Percentiles rank a stretch among this genome's conserved stretches.
These are phyloP conservation scores for Anniella stebbinsi DNA, from an alignment of 2,797 vertebrate genomes.

Conservation along the genomic window DNA sequence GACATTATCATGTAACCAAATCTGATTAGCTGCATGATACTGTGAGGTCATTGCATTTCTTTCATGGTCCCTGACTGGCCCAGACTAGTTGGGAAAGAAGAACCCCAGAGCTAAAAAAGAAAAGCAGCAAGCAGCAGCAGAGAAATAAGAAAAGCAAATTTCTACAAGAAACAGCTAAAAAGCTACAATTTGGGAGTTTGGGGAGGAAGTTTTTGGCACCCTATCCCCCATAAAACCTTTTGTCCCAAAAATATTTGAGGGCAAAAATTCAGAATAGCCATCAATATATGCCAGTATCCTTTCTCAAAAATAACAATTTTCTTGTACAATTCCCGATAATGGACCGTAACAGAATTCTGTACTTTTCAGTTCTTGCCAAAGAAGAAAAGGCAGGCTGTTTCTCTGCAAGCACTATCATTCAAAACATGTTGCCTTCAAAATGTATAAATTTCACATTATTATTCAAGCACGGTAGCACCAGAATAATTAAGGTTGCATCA, in stretches of 20 bases:
- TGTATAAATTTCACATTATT: slow-evolving; percentile 48
- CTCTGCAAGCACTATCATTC: slow-evolving; percentile 24
- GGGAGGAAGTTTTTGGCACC: neutral
- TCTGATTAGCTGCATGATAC: neutral
- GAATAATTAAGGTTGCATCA: slow-evolving; percentile 55
- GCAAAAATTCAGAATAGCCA: neutral
- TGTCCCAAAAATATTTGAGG: neutral
- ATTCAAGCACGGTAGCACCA: slow-evolving; percentile 38
- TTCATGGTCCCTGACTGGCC: neutral
- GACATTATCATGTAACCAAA: neutral
- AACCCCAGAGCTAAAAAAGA: neutral
- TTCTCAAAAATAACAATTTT: slow-evolving; percentile 17
- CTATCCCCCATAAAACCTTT: neutral
- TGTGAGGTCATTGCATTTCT: slow-evolving; percentile 1
- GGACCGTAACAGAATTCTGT: slow-evolving; percentile 9
- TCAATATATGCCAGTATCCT: neutral
- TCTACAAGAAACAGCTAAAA: neutral
- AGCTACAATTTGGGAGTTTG: neutral
- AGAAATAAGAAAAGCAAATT: neutral
- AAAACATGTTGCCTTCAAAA: slow-evolving; percentile 41
- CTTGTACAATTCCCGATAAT: neutral
- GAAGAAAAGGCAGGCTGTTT: neutral
- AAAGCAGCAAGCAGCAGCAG: neutral
- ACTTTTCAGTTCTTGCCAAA: slow-evolving; percentile 22
- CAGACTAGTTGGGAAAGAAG: neutral